phyloP scores from a whole-genome alignment of 2,113 vertebrate genomes.

The Cheilinus undulatus region DNA sequence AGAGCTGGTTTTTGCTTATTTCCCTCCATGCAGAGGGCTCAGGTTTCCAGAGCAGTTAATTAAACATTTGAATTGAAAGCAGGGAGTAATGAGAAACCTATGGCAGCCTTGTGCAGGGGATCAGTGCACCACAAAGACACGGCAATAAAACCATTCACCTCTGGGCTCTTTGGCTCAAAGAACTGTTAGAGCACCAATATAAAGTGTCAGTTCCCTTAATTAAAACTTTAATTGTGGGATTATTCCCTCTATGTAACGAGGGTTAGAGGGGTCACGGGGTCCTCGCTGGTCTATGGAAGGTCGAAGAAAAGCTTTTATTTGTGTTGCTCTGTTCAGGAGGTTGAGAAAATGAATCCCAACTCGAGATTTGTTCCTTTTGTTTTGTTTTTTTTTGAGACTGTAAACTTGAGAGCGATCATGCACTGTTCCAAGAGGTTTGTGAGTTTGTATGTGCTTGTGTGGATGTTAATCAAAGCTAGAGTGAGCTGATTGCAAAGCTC shows the following conservation, averaged over 20 bases:
- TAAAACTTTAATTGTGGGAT: slow-evolving; percentile 85
- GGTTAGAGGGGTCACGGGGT: slow-evolving; percentile 69
- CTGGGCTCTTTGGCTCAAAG: slow-evolving; percentile 77
- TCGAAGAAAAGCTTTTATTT: slow-evolving; percentile 72
- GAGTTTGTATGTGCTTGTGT: slow-evolving; percentile 26
- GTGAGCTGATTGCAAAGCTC: slow-evolving; percentile 50
- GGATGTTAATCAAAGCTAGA: slow-evolving; percentile 34
- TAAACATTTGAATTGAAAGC: slow-evolving; percentile 83
- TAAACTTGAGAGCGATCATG: slow-evolving; percentile 69
- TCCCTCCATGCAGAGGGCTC: slow-evolving; percentile 57
- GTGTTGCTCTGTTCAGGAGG: slow-evolving; percentile 60
- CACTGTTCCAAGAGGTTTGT: slow-evolving; percentile 28
- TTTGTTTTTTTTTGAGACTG: slow-evolving; percentile 71
- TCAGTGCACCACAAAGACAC: slow-evolving; percentile 77
- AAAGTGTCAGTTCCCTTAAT: slow-evolving; percentile 86
- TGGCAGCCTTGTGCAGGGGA: slow-evolving; percentile 78
- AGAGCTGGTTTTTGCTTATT: slow-evolving; percentile 55
- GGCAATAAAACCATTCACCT: slow-evolving; percentile 81
- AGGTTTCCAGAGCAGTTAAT: slow-evolving; percentile 81
- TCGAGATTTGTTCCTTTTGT: slow-evolving; percentile 63
- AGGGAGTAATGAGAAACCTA: slow-evolving; percentile 83
- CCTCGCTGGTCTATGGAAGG: slow-evolving; percentile 53
- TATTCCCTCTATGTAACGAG: slow-evolving; percentile 75
- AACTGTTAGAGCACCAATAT: slow-evolving; percentile 73
- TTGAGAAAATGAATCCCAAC: slow-evolving; percentile 43